A percentile compares a stretch with the other conserved stretches of the same genome.
These are phyloP conservation scores for Brachirus orientalis DNA, from an alignment of 2,113 vertebrate genomes.

Conservation along the genomic window DNA sequence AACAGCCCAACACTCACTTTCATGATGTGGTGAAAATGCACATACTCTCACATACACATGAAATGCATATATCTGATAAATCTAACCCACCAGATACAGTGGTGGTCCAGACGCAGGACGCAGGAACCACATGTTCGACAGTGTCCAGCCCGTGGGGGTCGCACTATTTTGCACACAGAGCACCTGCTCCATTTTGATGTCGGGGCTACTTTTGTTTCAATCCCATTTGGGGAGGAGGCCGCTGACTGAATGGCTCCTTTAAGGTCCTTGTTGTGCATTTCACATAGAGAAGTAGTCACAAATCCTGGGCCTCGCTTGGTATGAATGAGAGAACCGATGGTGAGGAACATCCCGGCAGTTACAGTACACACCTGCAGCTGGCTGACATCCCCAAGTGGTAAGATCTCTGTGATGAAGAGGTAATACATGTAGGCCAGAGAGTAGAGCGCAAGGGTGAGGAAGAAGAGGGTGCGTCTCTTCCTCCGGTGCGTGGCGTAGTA, in stretches of 20 bases:
- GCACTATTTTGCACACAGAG: slow-evolving; percentile 84
- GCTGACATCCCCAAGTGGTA: slow-evolving; percentile 85
- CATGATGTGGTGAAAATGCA: background rate
- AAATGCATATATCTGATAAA: background rate
- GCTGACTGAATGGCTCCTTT: slow-evolving; percentile 60
- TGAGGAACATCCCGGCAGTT: slow-evolving; percentile 86
- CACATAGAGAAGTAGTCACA: slow-evolving; percentile 67
- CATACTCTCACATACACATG: background rate
- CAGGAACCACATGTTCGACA: slow-evolving; percentile 92
- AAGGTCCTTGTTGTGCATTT: slow-evolving; percentile 46
- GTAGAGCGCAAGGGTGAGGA: slow-evolving; percentile 92
- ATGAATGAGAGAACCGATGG: slow-evolving; percentile 82
- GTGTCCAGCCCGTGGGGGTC: slow-evolving; percentile 91
- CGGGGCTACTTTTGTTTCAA: background rate
- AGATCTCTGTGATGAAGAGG: slow-evolving; percentile 90
- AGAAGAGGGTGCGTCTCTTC: slow-evolving; percentile 92
- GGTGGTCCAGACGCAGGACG: slow-evolving; percentile 93
- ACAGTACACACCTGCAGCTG: slow-evolving; percentile 80
- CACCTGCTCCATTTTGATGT: slow-evolving; percentile 71
- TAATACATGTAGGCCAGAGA: slow-evolving; percentile 96
- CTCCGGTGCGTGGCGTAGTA: slow-evolving; percentile 94
- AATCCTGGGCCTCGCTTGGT: slow-evolving; percentile 93
- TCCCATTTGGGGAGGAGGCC: background rate
- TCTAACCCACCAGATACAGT: slow-evolving; percentile 94
- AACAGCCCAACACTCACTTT: background rate